Conservation (phyloP, 2,113 vertebrate genomes). For the Oxygymnocypris stewartii region DNA sequence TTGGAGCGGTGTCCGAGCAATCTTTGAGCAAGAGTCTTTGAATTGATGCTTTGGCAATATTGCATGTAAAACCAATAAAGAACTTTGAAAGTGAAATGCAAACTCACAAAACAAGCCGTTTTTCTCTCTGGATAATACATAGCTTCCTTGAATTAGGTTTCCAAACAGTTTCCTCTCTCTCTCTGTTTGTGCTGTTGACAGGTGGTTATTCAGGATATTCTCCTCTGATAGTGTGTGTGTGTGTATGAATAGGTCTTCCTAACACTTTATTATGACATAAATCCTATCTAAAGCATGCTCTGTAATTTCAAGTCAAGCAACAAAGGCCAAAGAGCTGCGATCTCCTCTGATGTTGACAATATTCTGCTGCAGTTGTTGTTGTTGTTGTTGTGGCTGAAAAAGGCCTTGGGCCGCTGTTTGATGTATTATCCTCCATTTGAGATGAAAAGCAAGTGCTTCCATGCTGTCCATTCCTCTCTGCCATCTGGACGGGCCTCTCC, state of each 20-base stretch:
- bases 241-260: conserved; percentile 15
- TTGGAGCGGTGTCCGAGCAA: neutral
- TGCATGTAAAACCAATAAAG: neutral
- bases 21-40: neutral
- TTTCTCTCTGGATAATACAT: neutral
- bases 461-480: conserved; percentile 30
- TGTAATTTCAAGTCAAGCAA: conserved; percentile 30
- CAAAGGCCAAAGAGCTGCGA: conserved; percentile 27
- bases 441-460: conserved; percentile 50
- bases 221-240: neutral
- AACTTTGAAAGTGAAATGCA: neutral
- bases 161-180: neutral
- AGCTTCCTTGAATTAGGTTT: neutral
- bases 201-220: neutral
- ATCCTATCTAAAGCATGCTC: neutral
- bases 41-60: neutral
- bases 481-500: conserved; percentile 40
- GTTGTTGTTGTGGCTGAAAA: conserved; percentile 36
- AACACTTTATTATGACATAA: conserved; percentile 3
- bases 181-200: neutral
- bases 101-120: neutral
- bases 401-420: conserved; percentile 38
- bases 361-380: conserved; percentile 18
- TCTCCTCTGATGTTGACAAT: conserved; percentile 45
- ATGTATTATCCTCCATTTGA: conserved; percentile 52